Evolutionary conservation across 2,888 invertebrate genomes (phyloP), one percentile per base, ranked within the genome.

Genomic region (Lacanobia wlatinum): DNA sequence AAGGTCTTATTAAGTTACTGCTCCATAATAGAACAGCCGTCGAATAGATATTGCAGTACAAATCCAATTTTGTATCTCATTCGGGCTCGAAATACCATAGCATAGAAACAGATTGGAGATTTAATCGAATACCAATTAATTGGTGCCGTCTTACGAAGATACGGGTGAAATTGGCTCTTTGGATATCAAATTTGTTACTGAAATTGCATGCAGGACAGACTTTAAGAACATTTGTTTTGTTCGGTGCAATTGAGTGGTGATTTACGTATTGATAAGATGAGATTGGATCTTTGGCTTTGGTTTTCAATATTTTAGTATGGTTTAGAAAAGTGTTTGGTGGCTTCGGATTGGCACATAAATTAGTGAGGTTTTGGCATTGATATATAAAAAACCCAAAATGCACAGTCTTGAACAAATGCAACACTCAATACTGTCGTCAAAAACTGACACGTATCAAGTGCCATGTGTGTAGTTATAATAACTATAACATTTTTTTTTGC

Each of bases 41-140:
- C 68, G 76, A 81, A 84, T 86, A 84, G 88, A 88, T 88, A 89
- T 89, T 89, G 87, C 87, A 87, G 71, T 79, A 84, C 86, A 88
- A 90, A 91, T 91, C 88, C 89, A 92, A 92, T 91, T 91, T 90
- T 87, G 88, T 87, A 85, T 87, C 84, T 88, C 87, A 87, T 88
- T 89, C 84, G 81, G 73, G 70, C 21, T 80, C 76, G 83, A 85
- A 80, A 85, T 84, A 86, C 85, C 77, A 82, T 77, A 80, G 86
- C 82, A 87, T 84, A 87, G 87, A 84, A 87, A 84, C 86, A 85
- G 89, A 91, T 91, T 90, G 88, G 87, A 87, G 88, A 91, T 91
- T 90, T 90, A 93, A 92, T 92, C 88, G 90, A 90, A 89, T 87
- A 88, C 86, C 92, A 91, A 92, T 92, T 92, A 92, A 85, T 85